Evolutionary conservation across 2,113 vertebrate species (phyloP), one percentile per base, ranked within the genome.

Genomic region (Tenebrosternarchus preto): DNA sequence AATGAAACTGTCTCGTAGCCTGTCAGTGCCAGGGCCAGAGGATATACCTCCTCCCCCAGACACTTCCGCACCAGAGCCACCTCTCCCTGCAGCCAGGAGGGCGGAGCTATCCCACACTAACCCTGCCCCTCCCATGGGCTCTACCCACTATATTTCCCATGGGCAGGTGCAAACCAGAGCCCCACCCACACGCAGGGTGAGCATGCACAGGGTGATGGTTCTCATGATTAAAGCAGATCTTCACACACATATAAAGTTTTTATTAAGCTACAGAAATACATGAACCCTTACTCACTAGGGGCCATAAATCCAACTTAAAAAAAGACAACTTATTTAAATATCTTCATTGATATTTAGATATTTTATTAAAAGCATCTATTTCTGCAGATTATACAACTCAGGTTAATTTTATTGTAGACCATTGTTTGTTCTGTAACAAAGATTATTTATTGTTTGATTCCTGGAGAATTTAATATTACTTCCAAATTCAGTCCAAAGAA

Each of bases 31-130:
- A 0, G 95, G 95, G 46, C 95, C 96, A 0, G 96, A 96, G 71
- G 96, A 97, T 85, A 96, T 97, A 71, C 96, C 95, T 0, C 96
- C 95, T 0, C 95, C 96, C 0, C 96, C 96, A 17, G 95, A 95
- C 83, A 96, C 94, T 25, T 95, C 95, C 17, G 95, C 95, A 0
- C 96, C 95, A 0, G 95, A 96, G 19, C 95, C 96, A 0, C 95
- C 96, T 1, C 91, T 96, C 69, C 95, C 94, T 71, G 94, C 94
- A 15, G 88, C 50, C 71, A 80, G 87, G 31, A 90, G 91, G 76
- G 87, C 90, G 9, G 83, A 88, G 84, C 90, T 80, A 80, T 84
- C 93, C 79, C 0, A 36, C 88, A 70, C 89, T 89, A 90, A 86
- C 90, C 24, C 88, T 87, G 33, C 39, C 12, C 89, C 91, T 5